A percentile compares a stretch with the other conserved stretches of the same genome.
Evolutionary conservation across 1,140 invertebrate species (phyloP).

Genomic region (Papilio helenus): DNA sequence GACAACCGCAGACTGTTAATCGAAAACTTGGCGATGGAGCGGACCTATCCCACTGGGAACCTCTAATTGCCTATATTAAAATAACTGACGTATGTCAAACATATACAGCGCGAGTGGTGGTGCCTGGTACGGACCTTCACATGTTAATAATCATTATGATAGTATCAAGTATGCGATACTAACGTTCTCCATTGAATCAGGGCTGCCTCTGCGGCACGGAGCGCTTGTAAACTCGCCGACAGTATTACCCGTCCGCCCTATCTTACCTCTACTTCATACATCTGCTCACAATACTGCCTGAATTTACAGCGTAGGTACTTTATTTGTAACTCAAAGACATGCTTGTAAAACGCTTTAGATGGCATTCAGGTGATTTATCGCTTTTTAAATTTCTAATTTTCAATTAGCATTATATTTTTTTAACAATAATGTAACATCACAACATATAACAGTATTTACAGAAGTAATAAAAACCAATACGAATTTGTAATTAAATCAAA

Average conservation of each 20-base stretch:
- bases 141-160: conserved; percentile 82
- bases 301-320: not conserved
- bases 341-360: not conserved
- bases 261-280: not conserved
- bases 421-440: no score
- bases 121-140: conserved; percentile 74
- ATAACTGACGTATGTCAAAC: conserved; percentile 81
- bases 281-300: not conserved
- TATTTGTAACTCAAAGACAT: not conserved
- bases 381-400: no score
- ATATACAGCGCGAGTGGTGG: conserved; percentile 73
- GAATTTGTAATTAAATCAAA: no score
- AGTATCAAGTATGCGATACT: conserved; percentile 80
- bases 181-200: conserved; percentile 54
- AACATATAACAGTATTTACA: no score
- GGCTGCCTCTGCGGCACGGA: conserved; percentile 45
- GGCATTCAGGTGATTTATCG: no score
- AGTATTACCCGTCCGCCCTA: not conserved
- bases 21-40: conserved; percentile 73
- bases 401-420: no score
- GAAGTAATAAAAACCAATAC: no score
- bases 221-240: not conserved
- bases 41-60: conserved; percentile 61
- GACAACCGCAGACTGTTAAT: conserved; percentile 75
- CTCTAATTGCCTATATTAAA: conserved; percentile 81